Evolutionary conservation across 2,113 vertebrate genomes (phyloP), one percentile per base, ranked within the genome.

Genomic region (Centropristis striata): DNA sequence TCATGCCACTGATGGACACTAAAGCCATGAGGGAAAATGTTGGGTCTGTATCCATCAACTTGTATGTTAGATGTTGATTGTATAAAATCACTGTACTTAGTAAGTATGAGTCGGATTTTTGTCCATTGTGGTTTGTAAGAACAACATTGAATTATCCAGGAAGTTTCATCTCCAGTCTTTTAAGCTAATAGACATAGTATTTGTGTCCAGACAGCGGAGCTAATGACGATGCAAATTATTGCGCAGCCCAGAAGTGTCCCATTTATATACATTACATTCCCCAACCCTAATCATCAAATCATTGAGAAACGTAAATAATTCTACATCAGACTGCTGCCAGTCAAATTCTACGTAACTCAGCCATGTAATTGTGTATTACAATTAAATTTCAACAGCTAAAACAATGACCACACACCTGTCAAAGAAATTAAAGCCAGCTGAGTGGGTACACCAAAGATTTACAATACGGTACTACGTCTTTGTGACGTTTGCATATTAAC

Each of bases 241-340:
- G n/a, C n/a, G n/a, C n/a, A n/a, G n/a, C n/a, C n/a, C n/a, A n/a
- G n/a, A n/a, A n/a, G n/a, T n/a, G n/a, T n/a, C n/a, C n/a, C n/a
- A n/a, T n/a, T n/a, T n/a, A n/a, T n/a, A n/a, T n/a, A n/a, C n/a
- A n/a, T n/a, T n/a, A n/a, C n/a, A n/a, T n/a, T n/a, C n/a, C n/a
- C n/a, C n/a, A n/a, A n/a, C n/a, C n/a, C n/a, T n/a, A n/a, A n/a
- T n/a, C n/a, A n/a, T n/a, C 21, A 39, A 11, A 27, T 53, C 3
- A 41, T 20, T 68, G 47, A 51, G 5, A 67, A 51, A 68, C 14
- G n/a, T n/a, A n/a, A n/a, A n/a, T n/a, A n/a, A n/a, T n/a, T n/a
- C n/a, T n/a, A n/a, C n/a, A n/a, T n/a, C n/a, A n/a, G n/a, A n/a
- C n/a, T 21, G n/a, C n/a, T 39, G 64, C 25, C n/a, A 21, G 16